These are phyloP conservation scores for Drosophila virilis DNA, from an alignment of 1,140 invertebrate genomes.

Conservation along the genomic window DNA sequence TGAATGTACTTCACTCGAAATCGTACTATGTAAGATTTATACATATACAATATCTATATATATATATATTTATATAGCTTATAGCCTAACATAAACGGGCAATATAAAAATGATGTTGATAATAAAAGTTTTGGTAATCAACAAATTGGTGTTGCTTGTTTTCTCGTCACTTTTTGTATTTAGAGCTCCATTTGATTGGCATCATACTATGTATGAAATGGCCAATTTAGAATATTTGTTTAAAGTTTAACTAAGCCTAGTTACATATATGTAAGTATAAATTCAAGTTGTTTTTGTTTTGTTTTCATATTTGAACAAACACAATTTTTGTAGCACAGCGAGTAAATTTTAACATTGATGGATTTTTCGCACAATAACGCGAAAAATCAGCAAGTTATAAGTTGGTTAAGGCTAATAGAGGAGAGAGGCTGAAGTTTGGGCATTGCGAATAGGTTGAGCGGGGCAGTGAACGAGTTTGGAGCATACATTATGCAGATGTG, in stretches of 20 bases:
- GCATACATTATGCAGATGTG: background rate
- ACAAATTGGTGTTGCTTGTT: slow-evolving; percentile 70
- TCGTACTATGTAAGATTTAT: slow-evolving; percentile 74
- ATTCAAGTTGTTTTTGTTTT: slow-evolving; percentile 52
- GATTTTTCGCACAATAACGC: slow-evolving; percentile 57
- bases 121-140: slow-evolving; percentile 64
- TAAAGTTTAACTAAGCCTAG: slow-evolving; percentile 17
- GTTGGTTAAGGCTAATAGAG: slow-evolving; percentile 12
- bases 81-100: slow-evolving; percentile 75
- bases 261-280: slow-evolving; percentile 35
- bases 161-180: slow-evolving; percentile 21
- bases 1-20: slow-evolving; percentile 78
- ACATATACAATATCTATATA: slow-evolving; percentile 57
- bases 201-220: slow-evolving; percentile 71
- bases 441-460: slow-evolving; percentile 6
- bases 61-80: slow-evolving; percentile 70
- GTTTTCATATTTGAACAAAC: slow-evolving; percentile 41
- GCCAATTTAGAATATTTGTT: slow-evolving; percentile 25
- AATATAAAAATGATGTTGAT: slow-evolving; percentile 72
- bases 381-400: slow-evolving; percentile 64
- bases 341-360: slow-evolving; percentile 51
- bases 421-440: slow-evolving; percentile 14
- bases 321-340: slow-evolving; percentile 55
- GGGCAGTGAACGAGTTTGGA: slow-evolving; percentile 57
- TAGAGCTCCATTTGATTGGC: slow-evolving; percentile 22